phyloP scores from a whole-genome alignment of 2,888 invertebrate species.

The Oegoconia quadripuncta region DNA sequence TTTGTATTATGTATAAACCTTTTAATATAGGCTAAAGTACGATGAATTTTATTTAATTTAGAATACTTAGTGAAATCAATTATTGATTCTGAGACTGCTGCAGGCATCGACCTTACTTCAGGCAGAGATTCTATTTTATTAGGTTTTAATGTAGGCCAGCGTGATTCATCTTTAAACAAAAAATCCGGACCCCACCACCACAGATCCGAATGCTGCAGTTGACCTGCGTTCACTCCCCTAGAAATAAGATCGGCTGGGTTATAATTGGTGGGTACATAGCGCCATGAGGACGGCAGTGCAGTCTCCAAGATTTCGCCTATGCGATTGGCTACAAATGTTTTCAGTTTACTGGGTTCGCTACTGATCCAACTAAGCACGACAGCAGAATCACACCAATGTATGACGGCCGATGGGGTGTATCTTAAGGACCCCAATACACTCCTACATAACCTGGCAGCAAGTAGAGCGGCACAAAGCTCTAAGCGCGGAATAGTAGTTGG shows the following conservation, averaged over 20 bases:
- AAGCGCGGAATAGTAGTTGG: constrained; percentile 13
- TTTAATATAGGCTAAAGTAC: constrained; percentile 11
- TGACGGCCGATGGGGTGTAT: not conserved
- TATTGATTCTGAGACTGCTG: constrained; percentile 1
- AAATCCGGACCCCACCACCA: constrained; percentile 23
- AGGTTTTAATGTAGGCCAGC: constrained; percentile 19
- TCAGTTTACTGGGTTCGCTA: constrained; percentile 17
- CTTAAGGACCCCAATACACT: constrained; percentile 6
- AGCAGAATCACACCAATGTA: too few species aligned
- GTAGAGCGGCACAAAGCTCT: constrained; percentile 13
- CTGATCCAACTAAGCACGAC: constrained; percentile 25
- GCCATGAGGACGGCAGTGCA: constrained; percentile 16
- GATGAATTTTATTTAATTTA: not conserved
- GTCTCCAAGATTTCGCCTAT: constrained; percentile 19
- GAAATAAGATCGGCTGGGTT: constrained; percentile 27
- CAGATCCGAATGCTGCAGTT: not conserved
- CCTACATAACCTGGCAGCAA: constrained; percentile 9
- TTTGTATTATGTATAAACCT: constrained; percentile 16
- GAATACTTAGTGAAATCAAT: constrained; percentile 10
- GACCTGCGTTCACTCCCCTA: constrained; percentile 15
- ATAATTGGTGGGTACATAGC: constrained; percentile 21
- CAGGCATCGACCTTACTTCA: constrained; percentile 14
- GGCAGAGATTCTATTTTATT: constrained; percentile 9
- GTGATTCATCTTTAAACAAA: constrained; percentile 13
- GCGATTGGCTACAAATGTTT: constrained; percentile 26